Evolutionary conservation across 2,797 vertebrate genomes (phyloP).

Genomic region (Poliocrania exsul): DNA sequence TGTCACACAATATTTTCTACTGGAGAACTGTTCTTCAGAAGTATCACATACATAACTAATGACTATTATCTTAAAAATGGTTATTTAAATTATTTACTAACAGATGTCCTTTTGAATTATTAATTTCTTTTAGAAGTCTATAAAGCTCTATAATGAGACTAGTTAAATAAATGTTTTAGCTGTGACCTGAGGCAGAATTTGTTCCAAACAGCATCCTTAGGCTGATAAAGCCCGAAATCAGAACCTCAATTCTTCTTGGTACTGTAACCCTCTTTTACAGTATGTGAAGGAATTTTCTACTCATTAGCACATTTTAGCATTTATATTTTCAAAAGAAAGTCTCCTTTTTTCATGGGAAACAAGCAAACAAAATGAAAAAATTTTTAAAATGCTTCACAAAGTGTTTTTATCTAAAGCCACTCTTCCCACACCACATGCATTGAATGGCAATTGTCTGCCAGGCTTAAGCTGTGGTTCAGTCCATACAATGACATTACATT

Average conservation of each 20-base stretch:
- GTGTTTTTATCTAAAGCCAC: neutral
- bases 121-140: neutral
- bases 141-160: neutral
- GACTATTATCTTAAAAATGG: neutral
- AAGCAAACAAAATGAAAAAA: neutral
- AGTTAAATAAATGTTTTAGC: slow-evolving; percentile 17
- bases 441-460: neutral
- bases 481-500: neutral
- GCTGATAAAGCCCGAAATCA: neutral
- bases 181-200: neutral
- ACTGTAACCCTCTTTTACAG: neutral
- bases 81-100: slow-evolving; percentile 11
- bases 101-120: slow-evolving; percentile 8
- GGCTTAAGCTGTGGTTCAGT: neutral
- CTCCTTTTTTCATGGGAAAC: neutral
- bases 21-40: neutral
- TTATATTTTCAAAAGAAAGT: neutral
- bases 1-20: neutral
- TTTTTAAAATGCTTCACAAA: neutral
- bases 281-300: neutral
- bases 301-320: neutral
- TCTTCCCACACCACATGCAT: neutral
- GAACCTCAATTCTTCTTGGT: neutral
- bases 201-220: neutral
- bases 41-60: neutral